Evolutionary conservation across 2,113 vertebrate species (phyloP), one percentile per base, ranked within the genome.

Genomic region (Collichthys lucidus): DNA sequence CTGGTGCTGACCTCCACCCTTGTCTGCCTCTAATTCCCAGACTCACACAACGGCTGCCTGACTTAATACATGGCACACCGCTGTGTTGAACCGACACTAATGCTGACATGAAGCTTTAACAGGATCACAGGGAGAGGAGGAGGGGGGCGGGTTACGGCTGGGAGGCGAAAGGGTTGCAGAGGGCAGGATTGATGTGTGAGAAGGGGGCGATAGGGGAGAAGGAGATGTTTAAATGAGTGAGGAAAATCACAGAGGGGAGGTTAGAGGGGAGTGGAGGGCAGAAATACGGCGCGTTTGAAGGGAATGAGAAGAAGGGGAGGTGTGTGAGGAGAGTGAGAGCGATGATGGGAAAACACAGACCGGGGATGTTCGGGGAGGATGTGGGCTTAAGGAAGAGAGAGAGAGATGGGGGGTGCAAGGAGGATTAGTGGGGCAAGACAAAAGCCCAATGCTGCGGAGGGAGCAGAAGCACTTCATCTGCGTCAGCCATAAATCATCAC

Each of bases 391-490:
- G 35, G 70, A 75, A 86, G 67, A 65, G 60, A 63, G 60, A 63
- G 77, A 75, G 69, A 75, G 31, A 35, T 5, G 50, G 62, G 69
- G 82, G 83, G 72, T 75, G 74, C 69, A 22, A 66, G 71, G 57
- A 74, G 88, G 91, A 90, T 92, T 92, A 92, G 88, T n/a, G 60
- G 77, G 88, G 68, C 66, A 74, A 86, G 82, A 91, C 90, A 89
- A 92, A 91, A 85, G 87, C 87, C 77, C 72, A 59, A 31, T 8
- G 80, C 74, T 63, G 80, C n/a, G 17, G n/a, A 62, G 69, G 64
- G 86, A 91, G 68, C 62, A 14, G 61, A 22, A 66, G 86, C 42
- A 80, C 77, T 78, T 87, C 77, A 86, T 92, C 70, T 84, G 42
- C 76, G 82, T 81, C 77, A 26, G 35, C 70, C 64, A 87, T 83